Evolutionary conservation across 2,797 vertebrate species (phyloP).

Genomic region (Melopsittacus undulatus): DNA sequence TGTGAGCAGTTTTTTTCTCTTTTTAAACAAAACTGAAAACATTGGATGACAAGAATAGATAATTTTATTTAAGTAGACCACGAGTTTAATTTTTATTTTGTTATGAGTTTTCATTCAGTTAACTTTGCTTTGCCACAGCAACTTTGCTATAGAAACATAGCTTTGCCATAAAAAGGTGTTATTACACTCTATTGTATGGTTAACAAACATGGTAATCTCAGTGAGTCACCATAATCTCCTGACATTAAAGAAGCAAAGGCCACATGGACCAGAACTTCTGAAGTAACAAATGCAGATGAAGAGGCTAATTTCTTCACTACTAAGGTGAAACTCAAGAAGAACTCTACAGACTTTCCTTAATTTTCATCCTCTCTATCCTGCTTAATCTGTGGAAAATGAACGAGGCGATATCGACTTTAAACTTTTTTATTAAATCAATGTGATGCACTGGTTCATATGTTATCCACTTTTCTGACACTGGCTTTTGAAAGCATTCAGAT

Average conservation of each 20-base stretch:
- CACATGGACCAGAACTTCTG: neutral
- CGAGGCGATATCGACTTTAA: neutral
- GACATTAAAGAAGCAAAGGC: neutral
- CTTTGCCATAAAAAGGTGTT: neutral
- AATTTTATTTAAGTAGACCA: neutral
- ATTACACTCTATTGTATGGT: neutral
- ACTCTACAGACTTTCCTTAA: rapidly evolving
- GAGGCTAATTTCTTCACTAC: neutral
- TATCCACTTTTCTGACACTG: neutral
- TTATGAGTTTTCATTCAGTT: neutral
- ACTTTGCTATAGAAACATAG: neutral
- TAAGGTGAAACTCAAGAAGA: neutral
- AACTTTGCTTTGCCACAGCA: neutral
- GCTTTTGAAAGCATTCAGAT: neutral
- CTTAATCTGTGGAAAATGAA: neutral
- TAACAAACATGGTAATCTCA: neutral
- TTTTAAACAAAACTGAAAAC: neutral
- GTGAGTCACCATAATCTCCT: neutral
- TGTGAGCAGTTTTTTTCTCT: neutral
- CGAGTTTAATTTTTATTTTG: neutral
- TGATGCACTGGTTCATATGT: neutral
- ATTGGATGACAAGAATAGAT: neutral
- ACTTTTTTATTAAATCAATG: neutral
- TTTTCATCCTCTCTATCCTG: neutral
- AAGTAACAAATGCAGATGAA: neutral